Conservation (phyloP, 2,797 vertebrate species). For the Pseudochirops cupreus region DNA sequence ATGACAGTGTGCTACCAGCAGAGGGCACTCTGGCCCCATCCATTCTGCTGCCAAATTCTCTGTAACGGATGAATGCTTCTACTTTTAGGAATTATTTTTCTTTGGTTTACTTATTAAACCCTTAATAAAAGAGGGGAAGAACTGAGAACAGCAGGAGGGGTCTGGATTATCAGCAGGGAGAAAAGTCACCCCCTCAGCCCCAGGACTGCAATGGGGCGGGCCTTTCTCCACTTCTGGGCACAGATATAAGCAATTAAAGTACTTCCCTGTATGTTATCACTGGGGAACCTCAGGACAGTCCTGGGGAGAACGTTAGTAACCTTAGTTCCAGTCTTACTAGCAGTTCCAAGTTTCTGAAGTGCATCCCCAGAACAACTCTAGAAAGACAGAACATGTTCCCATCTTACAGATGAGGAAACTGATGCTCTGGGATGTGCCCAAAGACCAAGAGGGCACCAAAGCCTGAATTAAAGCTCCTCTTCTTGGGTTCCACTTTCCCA, state of each 20-base stretch:
- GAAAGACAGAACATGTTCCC: not conserved
- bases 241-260: not conserved
- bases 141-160: not conserved
- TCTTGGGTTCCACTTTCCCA: not conserved
- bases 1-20: conserved; percentile 37
- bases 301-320: not conserved
- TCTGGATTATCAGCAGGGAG: conserved; percentile 40
- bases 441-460: not conserved
- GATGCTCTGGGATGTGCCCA: not conserved
- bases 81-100: conserved; percentile 33
- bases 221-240: not conserved
- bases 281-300: not conserved
- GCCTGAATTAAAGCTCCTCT: not conserved
- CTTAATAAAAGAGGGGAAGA: conserved; percentile 31
- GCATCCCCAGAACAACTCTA: not conserved
- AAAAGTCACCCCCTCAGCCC: not conserved
- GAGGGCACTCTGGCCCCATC: conserved; percentile 73
- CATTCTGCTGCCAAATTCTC: rapidly evolving
- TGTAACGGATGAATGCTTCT: rapidly evolving
- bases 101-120: conserved; percentile 47
- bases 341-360: not conserved
- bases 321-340: not conserved
- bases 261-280: not conserved
- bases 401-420: not conserved
- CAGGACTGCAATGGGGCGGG: not conserved